Conservation (phyloP, 2,797 vertebrate genomes). For the Microchirus variegatus region DNA sequence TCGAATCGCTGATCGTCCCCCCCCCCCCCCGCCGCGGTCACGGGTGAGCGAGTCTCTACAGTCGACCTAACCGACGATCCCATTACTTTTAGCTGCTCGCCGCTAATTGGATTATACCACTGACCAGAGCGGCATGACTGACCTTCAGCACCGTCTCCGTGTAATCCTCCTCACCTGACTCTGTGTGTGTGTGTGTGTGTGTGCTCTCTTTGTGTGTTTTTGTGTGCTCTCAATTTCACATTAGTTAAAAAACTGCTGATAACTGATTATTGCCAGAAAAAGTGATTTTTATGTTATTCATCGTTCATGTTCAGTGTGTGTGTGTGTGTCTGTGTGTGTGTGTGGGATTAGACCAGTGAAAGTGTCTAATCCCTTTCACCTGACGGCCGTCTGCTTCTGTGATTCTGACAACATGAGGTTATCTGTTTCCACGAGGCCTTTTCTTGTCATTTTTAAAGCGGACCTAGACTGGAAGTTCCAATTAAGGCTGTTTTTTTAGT, state of each 20-base stretch:
- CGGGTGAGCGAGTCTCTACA: constrained; percentile 15
- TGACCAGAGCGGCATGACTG: constrained; percentile 44
- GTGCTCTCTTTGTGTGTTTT: background rate
- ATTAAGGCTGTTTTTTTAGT: no score
- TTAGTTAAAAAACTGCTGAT: background rate
- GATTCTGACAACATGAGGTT: constrained; percentile 19
- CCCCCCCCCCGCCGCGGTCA: constrained; percentile 4
- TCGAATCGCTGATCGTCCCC: constrained; percentile 18
- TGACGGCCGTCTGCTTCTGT: constrained; percentile 55
- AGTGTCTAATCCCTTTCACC: constrained; percentile 55
- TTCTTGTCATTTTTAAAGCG: no score
- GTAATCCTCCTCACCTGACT: constrained; percentile 51
- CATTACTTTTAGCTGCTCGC: constrained; percentile 57
- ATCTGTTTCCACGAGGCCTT: no score
- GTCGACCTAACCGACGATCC: constrained; percentile 47
- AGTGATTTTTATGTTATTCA: background rate
- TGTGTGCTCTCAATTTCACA: background rate
- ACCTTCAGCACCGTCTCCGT: constrained; percentile 22
- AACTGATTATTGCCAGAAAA: background rate
- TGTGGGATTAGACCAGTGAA: constrained; percentile 45
- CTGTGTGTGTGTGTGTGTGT: background rate
- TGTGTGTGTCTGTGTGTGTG: background rate
- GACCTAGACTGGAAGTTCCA: no score
- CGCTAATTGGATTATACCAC: constrained; percentile 62
- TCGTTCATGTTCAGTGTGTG: background rate